These are phyloP conservation scores for Peromyscus melanophrys DNA, from an alignment of 2,797 vertebrate species.

Conservation along the genomic window DNA sequence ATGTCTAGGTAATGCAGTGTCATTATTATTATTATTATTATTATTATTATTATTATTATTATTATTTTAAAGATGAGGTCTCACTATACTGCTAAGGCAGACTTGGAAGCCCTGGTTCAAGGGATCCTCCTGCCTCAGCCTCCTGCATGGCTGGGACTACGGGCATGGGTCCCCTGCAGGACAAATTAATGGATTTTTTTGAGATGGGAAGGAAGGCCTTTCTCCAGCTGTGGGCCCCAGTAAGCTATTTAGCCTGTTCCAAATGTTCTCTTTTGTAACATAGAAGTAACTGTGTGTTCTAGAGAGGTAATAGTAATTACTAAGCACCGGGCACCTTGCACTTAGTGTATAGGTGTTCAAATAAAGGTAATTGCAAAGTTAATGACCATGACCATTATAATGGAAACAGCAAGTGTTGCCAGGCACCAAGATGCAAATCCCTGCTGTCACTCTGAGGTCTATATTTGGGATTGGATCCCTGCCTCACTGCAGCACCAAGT, in stretches of 20 bases:
- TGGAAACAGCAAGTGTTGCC: background rate
- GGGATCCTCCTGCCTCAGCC: background rate
- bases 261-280: background rate
- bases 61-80: background rate
- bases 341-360: background rate
- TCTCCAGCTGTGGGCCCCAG: background rate
- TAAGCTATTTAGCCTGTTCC: background rate
- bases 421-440: background rate
- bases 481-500: background rate
- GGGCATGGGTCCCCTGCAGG: too few relatives aligned
- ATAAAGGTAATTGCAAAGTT: constrained; percentile 41
- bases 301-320: background rate
- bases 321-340: background rate
- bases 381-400: background rate
- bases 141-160: background rate
- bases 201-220: background rate
- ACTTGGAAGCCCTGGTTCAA: background rate
- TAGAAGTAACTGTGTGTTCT: background rate
- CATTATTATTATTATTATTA: too few relatives aligned
- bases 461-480: background rate
- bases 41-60: background rate
- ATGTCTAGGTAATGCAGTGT: background rate
- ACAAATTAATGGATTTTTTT: background rate
- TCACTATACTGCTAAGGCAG: background rate
- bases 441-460: background rate